Evolutionary conservation across 2,888 invertebrate genomes (phyloP), one percentile per base, ranked within the genome.

Genomic region (Cetonia aurata): DNA sequence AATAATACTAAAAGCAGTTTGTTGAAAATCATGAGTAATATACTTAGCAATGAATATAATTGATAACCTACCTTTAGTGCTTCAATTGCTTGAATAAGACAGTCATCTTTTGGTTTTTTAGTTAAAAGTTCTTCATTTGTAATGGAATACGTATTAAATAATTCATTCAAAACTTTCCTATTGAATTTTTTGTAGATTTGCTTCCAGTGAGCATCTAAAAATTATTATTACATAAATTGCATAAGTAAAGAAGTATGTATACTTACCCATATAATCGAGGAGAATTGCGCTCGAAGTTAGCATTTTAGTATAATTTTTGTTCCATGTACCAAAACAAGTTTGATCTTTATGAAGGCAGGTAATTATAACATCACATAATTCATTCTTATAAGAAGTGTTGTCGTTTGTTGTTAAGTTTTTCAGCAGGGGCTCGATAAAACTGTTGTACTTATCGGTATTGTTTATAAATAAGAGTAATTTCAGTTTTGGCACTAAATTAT

Each of bases 261-360:
- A 50, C 52, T 19, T 80, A 88, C 88, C 86, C 76, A 88, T 86
- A 82, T 86, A 88, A 72, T 86, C 86, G 42, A 93, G 85, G 57
- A 93, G 82, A 19, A 90, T 85, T 46, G 90, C 90, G 17, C 92
- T 91, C 78, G 91, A 89, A 71, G 87, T 86, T 19, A 90, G 86
- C 78, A 92, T 88, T 79, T 90, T 91, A 37, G 87, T 84, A 83
- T 93, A 92, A 60, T 90, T 82, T 76, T 91, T 90, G 77, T 87
- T 87, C 93, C 93, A 93, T 0, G 87, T 86, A 56, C 87, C 87
- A 76, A 91, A 90, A 77, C 90, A 90, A 0, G 88, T 88, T 72
- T 88, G 87, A 75, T 93, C 92, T 62, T 85, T 84, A 25, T 82
- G 82, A 48, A 93, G 84, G 79, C 92, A 91, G 72, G 87, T 87